Conservation (phyloP, 2,888 invertebrate genomes). For the Hanleya hanleyi region DNA sequence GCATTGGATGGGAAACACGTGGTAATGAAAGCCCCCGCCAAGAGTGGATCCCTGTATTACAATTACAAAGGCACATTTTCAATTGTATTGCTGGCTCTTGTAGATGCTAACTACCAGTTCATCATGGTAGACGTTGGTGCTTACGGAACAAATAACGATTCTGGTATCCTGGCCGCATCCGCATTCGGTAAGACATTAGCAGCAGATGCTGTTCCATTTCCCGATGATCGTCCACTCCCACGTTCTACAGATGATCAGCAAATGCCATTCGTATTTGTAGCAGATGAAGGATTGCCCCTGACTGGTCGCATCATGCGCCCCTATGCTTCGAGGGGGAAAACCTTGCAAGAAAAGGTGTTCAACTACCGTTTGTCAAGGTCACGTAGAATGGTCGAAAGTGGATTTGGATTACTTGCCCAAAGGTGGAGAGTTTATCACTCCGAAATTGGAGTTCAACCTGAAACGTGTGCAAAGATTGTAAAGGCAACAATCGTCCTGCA, state of each 20-base stretch:
- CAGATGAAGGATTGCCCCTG: slow-evolving; percentile 50
- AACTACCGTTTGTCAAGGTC: slow-evolving; percentile 18
- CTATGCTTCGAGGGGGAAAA: background rate
- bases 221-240: slow-evolving; percentile 20
- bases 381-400: background rate
- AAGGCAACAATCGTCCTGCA: too few species aligned
- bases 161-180: slow-evolving; percentile 50
- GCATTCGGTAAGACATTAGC: background rate
- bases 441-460: background rate
- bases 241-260: background rate
- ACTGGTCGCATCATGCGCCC: slow-evolving; percentile 30
- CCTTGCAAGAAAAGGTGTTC: background rate
- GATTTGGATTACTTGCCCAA: background rate
- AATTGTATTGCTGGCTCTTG: slow-evolving; percentile 45
- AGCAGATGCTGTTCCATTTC: slow-evolving; percentile 5
- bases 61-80: slow-evolving; percentile 35
- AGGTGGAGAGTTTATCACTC: background rate
- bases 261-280: slow-evolving; percentile 40
- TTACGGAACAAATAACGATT: slow-evolving; percentile 64
- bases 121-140: slow-evolving; percentile 63
- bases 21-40: background rate
- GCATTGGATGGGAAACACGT: slow-evolving; percentile 26
- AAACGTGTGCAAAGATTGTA: too few species aligned
- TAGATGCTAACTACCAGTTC: slow-evolving; percentile 69
- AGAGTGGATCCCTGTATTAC: slow-evolving; percentile 13